Conservation (phyloP, 2,113 vertebrate genomes). For the Hymenochirus boettgeri region DNA sequence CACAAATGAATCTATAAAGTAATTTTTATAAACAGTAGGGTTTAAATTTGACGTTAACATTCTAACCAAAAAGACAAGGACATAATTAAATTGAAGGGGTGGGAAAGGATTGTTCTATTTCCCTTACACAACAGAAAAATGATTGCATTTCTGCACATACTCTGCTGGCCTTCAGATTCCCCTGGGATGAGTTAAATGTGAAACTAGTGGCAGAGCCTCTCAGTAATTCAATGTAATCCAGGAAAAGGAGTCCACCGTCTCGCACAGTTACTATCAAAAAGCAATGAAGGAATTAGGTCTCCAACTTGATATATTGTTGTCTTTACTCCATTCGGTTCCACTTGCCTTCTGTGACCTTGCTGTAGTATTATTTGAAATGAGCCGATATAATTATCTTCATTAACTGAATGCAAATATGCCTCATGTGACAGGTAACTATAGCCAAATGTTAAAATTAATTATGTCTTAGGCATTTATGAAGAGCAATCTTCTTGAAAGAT, state of each 20-base stretch:
- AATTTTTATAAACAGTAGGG: slow-evolving; percentile 9
- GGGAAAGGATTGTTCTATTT: slow-evolving; percentile 13
- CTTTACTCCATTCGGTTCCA: neutral
- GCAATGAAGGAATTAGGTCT: slow-evolving; percentile 18
- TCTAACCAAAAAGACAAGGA: slow-evolving; percentile 20
- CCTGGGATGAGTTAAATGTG: slow-evolving; percentile 35
- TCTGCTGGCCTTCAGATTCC: slow-evolving; percentile 14
- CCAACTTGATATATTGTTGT: neutral
- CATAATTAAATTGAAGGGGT: slow-evolving; percentile 21
- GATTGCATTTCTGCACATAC: slow-evolving; percentile 31
- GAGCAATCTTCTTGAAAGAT: no score
- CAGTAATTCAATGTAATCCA: slow-evolving; percentile 33
- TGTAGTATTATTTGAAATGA: neutral
- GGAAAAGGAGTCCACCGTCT: slow-evolving; percentile 23
- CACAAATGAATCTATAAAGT: slow-evolving; percentile 18
- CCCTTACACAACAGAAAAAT: slow-evolving; percentile 38
- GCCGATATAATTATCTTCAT: neutral
- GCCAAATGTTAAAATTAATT: slow-evolving; percentile 11
- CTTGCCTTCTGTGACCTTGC: slow-evolving; percentile 5
- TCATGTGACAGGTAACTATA: slow-evolving; percentile 7
- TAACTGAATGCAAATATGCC: slow-evolving; percentile 19
- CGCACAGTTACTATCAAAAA: slow-evolving; percentile 23
- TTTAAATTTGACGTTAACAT: slow-evolving; percentile 35
- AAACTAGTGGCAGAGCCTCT: slow-evolving; percentile 26
- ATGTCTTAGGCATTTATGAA: no score